Base-by-base conservation (phyloP, 2,888 invertebrate genomes). In the Steinernema carpocapsae region DNA sequence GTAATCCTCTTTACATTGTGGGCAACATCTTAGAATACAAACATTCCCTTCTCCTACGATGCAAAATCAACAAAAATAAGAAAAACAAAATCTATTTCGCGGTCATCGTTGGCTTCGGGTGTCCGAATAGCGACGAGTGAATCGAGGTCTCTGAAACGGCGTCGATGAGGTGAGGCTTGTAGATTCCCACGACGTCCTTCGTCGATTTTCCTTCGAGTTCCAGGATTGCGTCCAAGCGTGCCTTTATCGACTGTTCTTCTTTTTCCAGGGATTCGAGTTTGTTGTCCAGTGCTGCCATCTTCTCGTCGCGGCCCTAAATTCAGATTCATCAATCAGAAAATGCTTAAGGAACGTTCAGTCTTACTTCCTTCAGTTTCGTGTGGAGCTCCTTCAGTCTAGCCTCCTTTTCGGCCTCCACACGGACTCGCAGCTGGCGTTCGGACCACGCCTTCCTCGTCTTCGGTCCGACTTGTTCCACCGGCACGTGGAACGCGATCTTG, bases 401-500 rank as follows among this genome's bases (percentile, higher is more conserved):
- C 73, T 86, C 86, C 70, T 86, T 86, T 72, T 85, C 86, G 48
- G 79, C 79, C 37, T 84, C 83, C 1, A 85, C 83, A 19, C 86
- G 76, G 19, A 78, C 59, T 48, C 77, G 74, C 72, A 86, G 72
- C 56, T 84, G 83, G 19, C 80, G 79, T 76, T 86, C 86, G 0
- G 86, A 82, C 86, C 86, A 86, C 0, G 82, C 83, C 80, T 85
- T 71, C 1, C 79, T 70, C 32, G 74, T 76, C 19, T 70, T 76
- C 3, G 24, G 32, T 76, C 80, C 78, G n/a, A 78, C 77, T 43
- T 81, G 81, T 71, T 79, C 81, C 72, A 84, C 84, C 29, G 81
- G 84, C 17, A 86, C 83, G 64, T 84, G 84, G 73, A 84, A 86
- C 17, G 86, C 83, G 72, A 86, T 85, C 72, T 85, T 82, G 29